Base-by-base conservation (phyloP, 2,888 invertebrate genomes). In the Invenusta paracnida region DNA sequence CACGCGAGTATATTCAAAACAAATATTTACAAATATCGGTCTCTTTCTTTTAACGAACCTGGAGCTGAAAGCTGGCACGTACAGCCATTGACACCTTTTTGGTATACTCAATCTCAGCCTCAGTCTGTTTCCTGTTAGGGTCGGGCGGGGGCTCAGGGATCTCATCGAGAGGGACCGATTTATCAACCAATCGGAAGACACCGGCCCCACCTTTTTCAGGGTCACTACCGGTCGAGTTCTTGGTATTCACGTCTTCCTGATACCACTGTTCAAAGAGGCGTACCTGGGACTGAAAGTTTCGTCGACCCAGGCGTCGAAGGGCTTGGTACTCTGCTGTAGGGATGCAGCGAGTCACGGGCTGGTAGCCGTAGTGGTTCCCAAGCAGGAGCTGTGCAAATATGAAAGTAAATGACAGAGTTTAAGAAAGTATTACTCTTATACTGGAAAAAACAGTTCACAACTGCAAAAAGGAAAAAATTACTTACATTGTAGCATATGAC, bases 291-390 rank as follows among this genome's bases (percentile, higher is more conserved):
- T 29, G 82, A 23, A 29, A 82, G 31, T 30, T 82, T 29, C 29
- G 5, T 27, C 31, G 2, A 5, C 30, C 82, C 2, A 82, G 31
- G 2, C 31, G 13, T 2, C 30, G 30, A 29, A 82, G 29, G 29
- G 82, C 23, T 17, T 82, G 29, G 82, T 30, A 82, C 29, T 82
- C 82, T 2, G 13, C 5, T 11, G 82, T 2, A 2, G 29, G 30
- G 11, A 82, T 82, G 17, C 17, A 5, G 29, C n/a, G 17, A 2
- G 23, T 29, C 31, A 82, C 31, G 5, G 82, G 82, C 27, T 30
- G 82, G 27, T 82, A 29, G 29, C 82, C 82, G 23, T 82, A 82
- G 11, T 29, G 82, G 27, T 82, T 82, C 2, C 82, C 82, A 2
- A 13, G 31, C 23, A 82, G 82, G 1, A n/a, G 11, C 82, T 82